phyloP scores from a whole-genome alignment of 2,888 invertebrate genomes.

The Luperina nickerlii region DNA sequence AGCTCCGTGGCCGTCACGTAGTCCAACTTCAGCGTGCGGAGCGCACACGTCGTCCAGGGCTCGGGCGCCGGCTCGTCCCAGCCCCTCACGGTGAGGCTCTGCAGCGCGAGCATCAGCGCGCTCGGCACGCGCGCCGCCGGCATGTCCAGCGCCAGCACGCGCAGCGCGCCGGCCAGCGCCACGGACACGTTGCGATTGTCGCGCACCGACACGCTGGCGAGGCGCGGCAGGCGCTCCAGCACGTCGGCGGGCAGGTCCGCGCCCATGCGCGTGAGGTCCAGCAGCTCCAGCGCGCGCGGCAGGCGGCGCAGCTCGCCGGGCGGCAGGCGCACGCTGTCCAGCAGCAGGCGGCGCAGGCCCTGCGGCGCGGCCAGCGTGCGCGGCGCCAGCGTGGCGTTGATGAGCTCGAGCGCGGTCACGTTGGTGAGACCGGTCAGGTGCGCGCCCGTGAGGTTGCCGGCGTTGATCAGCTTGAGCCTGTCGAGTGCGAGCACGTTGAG shows the following conservation, averaged over 20 bases:
- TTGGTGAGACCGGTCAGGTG: slow-evolving; percentile 33
- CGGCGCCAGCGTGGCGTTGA: slow-evolving; percentile 7
- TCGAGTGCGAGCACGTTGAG: slow-evolving; percentile 43
- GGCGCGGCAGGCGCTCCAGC: slow-evolving; percentile 27
- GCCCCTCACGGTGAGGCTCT: slow-evolving; percentile 36
- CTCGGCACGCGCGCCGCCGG: slow-evolving; percentile 32
- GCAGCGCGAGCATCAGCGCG: slow-evolving; percentile 47
- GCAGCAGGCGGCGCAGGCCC: slow-evolving; percentile 23
- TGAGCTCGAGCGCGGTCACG: slow-evolving; percentile 31
- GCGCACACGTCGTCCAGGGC: slow-evolving; percentile 51
- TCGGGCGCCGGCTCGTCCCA: slow-evolving; percentile 50
- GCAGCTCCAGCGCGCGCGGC: slow-evolving; percentile 24
- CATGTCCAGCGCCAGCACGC: slow-evolving; percentile 26
- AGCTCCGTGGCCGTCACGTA: slow-evolving; percentile 9
- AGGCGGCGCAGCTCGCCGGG: slow-evolving; percentile 20
- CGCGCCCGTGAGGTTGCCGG: slow-evolving; percentile 29
- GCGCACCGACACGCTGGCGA: slow-evolving; percentile 33
- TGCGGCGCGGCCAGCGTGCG: slow-evolving; percentile 89
- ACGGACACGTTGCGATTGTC: slow-evolving; percentile 27
- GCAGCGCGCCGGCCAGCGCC: slow-evolving; percentile 30
- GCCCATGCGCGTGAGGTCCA: slow-evolving; percentile 35
- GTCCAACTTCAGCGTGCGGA: slow-evolving; percentile 41
- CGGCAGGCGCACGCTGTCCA: slow-evolving; percentile 26
- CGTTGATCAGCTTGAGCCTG: slow-evolving; percentile 25
- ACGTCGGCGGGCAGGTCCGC: slow-evolving; percentile 26